Evolutionary conservation across 2,888 invertebrate genomes (phyloP).

Genomic region (Arge pagana): DNA sequence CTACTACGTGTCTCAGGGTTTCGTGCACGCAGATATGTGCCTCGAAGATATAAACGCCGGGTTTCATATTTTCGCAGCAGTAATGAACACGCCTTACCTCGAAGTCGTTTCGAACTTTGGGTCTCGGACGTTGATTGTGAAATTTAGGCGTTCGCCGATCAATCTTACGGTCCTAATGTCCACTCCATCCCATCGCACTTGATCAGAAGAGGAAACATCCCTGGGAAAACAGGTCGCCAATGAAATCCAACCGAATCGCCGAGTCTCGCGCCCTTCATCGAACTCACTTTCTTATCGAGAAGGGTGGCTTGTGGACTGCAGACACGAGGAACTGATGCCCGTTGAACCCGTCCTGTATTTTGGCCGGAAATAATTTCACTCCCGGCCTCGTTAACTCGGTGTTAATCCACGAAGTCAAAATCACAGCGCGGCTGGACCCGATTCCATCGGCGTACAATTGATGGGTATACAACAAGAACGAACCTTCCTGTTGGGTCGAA

Average conservation of each 20-base stretch:
- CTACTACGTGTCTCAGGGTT: too few species aligned
- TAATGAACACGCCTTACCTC: too few species aligned
- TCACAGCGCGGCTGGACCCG: conserved; percentile 70
- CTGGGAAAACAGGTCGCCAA: conserved; percentile 34
- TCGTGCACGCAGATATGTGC: too few species aligned
- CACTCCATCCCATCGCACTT: conserved; percentile 72
- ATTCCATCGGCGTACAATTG: conserved; percentile 74
- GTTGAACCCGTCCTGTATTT: conserved; percentile 71
- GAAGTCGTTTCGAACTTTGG: conserved; percentile 58
- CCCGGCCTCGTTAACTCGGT: conserved; percentile 66
- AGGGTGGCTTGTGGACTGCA: conserved; percentile 75
- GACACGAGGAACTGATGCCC: conserved; percentile 76
- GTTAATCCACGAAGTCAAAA: conserved; percentile 74
- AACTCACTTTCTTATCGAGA: conserved; percentile 51
- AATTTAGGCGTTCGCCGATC: conserved; percentile 70
- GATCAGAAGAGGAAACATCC: conserved; percentile 56
- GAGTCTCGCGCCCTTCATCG: conserved; percentile 35
- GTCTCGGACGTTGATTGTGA: conserved; percentile 72
- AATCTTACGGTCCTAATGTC: conserved; percentile 70
- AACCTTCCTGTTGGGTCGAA: conserved; percentile 70
- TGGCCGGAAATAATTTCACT: conserved; percentile 71
- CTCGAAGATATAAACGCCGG: too few species aligned
- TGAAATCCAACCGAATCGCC: background rate
- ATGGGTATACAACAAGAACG: conserved; percentile 77
- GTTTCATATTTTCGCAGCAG: too few species aligned